Base-by-base conservation (phyloP, 2,113 vertebrate genomes). In the Ciconia stormi region DNA sequence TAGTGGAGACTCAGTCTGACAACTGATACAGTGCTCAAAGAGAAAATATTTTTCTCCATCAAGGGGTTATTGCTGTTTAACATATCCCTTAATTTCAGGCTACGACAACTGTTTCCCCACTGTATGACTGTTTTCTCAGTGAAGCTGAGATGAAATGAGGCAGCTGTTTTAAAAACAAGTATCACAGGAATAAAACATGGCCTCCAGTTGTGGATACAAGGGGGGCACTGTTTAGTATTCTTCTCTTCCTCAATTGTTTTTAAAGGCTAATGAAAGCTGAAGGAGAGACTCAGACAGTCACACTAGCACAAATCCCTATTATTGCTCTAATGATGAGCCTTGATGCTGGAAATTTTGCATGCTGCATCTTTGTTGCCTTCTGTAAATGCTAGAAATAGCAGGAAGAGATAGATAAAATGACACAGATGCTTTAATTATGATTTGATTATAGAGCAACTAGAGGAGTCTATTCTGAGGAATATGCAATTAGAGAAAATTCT, bases 371-470 rank as follows among this genome's bases (percentile, higher is more conserved):
- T 81, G 89, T 47, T 91, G 90, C 77, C 59, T 95, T 61, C 76
- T 93, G 78, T 62, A 79, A 94, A 77, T 11, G 69, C 74, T 72
- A 29, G 87, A 88, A 90, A 87, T 77, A 94, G 93, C 94, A 95
- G 94, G 79, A 95, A 95, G 91, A 80, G 88, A 40, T 89, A 78
- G 91, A 92, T 90, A 85, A 88, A 96, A 93, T 12, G 46, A 70
- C 93, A 91, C 94, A 96, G 92, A 97, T 96, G 96, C 89, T 95
- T 95, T 97, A 96, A 97, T 90, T 96, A 97, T 94, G 90, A 90
- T 96, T 94, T 96, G 96, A 96, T 92, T 97, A 96, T 91, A 84
- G 89, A 94, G 93, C 96, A 91, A 71, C 77, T 78, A 87, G 73
- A 91, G 88, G 83, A 94, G 85, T 87, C 94, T 97, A 87, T 94